Evolutionary conservation across 2,797 vertebrate genomes (phyloP).

Genomic region (Corythornis leucogaster): DNA sequence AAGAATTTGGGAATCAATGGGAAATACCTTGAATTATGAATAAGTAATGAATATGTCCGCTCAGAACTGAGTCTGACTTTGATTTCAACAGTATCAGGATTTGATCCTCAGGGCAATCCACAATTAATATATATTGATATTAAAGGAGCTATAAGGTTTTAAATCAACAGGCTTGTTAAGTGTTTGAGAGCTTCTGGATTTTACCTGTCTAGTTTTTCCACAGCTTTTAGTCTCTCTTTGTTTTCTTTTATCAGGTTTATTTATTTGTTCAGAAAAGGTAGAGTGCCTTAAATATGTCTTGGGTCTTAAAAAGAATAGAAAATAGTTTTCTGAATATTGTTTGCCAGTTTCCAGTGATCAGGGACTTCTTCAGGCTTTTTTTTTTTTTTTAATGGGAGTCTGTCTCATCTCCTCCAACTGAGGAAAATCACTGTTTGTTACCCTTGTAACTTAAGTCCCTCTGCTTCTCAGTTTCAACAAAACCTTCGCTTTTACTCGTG

Average conservation of each 20-base stretch:
- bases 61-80: neutral
- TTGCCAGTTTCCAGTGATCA: neutral
- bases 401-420: neutral
- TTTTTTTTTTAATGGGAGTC: neutral
- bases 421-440: slow-evolving; percentile 8
- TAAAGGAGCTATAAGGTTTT: neutral
- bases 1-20: neutral
- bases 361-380: neutral
- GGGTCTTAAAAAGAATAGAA: neutral
- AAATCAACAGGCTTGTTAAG: neutral
- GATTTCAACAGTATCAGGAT: neutral
- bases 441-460: neutral
- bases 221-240: neutral
- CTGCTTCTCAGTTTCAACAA: slow-evolving; percentile 17
- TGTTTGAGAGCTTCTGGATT: neutral
- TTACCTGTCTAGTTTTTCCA: neutral
- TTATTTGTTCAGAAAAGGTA: slow-evolving; percentile 9
- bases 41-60: neutral
- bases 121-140: neutral
- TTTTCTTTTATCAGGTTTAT: neutral
- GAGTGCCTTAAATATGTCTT: neutral
- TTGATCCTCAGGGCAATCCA: neutral
- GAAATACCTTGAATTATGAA: neutral
- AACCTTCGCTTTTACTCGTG: slow-evolving; percentile 14
- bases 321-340: neutral